Base-by-base conservation (phyloP, 2,113 vertebrate genomes). In the Lynx canadensis region DNA sequence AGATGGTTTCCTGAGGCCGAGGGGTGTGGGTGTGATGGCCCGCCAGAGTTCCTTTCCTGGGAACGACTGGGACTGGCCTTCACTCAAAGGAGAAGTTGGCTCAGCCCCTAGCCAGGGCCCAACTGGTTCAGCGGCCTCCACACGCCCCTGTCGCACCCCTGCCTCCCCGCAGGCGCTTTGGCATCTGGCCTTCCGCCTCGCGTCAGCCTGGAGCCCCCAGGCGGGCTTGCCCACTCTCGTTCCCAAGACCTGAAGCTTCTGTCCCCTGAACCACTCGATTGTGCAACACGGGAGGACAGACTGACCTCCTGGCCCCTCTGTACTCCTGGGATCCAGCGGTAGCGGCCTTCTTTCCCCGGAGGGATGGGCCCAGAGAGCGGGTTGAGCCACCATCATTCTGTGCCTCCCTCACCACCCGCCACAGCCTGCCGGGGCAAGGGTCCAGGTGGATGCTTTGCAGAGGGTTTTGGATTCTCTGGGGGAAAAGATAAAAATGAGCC, bases 381-480 rank as follows among this genome's bases (percentile, higher is more conserved):
- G 7, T 11, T 66, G 65, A 38, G 33, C 38, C 29, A n/a, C 41
- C 11, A 0, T 38, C 5, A 10, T 13, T 55, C 48, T 12, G 0
- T 27, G 27, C 3, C 18, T 21, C 13, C 33, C 33, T 48, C 45
- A 33, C 12, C 55, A 9, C 60, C 21, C 69, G 16, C 13, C 27
- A 5, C 19, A 15, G 14, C 83, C 60, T 8, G 0, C 15, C 50
- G 48, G 33, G 19, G 4, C n/a, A 0, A 19, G 60, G 50, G 5
- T 36, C 66, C 12, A 2, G 12, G 1, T 33, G 21, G 85, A 2
- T 55, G 27, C 48, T 69, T 68, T 57, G 41, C 45, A 4, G 1
- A n/a, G 36, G 76, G 65, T 57, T 16, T 41, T 66, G 33, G 82
- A 48, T 71, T n/a, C 16, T 63, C 38, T 31, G 8, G 36, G 60